Evolutionary conservation across 1,140 invertebrate species (phyloP).

Genomic region (Drosophila kurseongensis): DNA sequence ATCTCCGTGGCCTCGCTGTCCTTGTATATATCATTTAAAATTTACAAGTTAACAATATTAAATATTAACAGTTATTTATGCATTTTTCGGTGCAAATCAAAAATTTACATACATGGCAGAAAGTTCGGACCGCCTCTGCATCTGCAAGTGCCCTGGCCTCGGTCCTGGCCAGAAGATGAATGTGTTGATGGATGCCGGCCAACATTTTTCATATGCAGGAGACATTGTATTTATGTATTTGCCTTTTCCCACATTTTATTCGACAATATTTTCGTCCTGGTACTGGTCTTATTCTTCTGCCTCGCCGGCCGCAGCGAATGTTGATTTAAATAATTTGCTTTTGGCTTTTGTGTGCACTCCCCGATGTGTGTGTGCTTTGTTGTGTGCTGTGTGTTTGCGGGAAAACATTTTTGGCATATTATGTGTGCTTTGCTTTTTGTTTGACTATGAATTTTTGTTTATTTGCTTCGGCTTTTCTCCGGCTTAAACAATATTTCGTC

Average conservation of each 20-base stretch:
- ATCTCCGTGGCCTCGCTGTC: slow-evolving; percentile 13
- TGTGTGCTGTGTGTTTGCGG: slow-evolving; percentile 26
- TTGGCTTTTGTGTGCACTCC: slow-evolving; percentile 61
- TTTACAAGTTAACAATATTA: slow-evolving; percentile 83
- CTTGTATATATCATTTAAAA: slow-evolving; percentile 80
- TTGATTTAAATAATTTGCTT: slow-evolving; percentile 80
- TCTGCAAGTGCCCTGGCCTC: not conserved
- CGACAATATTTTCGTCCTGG: slow-evolving; percentile 55
- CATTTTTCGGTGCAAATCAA: slow-evolving; percentile 82
- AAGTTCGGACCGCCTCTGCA: slow-evolving; percentile 39
- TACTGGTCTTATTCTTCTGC: slow-evolving; percentile 33
- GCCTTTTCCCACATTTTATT: slow-evolving; percentile 70
- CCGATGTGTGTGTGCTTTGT: slow-evolving; percentile 35
- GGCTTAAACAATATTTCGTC: slow-evolving; percentile 35
- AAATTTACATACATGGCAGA: slow-evolving; percentile 78
- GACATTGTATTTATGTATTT: slow-evolving; percentile 57
- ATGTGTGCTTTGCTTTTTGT: slow-evolving; percentile 61
- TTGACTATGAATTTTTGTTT: slow-evolving; percentile 67
- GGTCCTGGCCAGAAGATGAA: slow-evolving; percentile 37
- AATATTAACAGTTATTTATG: slow-evolving; percentile 83
- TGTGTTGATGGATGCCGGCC: slow-evolving; percentile 48
- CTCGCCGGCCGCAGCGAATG: slow-evolving; percentile 23
- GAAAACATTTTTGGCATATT: slow-evolving; percentile 60
- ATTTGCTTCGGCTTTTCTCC: slow-evolving; percentile 52
- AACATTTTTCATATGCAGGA: slow-evolving; percentile 64